A percentile compares a stretch with the other conserved stretches of the same genome.
These are phyloP conservation scores for Hyles vespertilio DNA, from an alignment of 1,140 invertebrate species.

Conservation along the genomic window DNA sequence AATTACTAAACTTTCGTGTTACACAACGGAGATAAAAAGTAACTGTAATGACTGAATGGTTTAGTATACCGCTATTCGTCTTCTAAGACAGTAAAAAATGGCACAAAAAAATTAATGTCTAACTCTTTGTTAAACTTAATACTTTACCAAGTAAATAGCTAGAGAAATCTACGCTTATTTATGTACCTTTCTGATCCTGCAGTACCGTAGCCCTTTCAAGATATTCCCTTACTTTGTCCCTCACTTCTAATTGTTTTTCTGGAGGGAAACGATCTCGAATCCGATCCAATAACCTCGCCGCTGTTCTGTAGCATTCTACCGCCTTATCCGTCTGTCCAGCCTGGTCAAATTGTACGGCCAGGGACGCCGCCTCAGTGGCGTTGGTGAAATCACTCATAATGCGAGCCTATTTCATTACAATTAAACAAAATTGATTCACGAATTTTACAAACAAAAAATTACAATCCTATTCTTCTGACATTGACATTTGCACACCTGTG, in stretches of 20 bases:
- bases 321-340: slow-evolving; percentile 55
- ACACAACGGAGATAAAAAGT: too few species aligned
- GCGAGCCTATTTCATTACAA: slow-evolving; percentile 13
- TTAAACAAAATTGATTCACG: slow-evolving; percentile 2
- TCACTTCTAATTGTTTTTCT: slow-evolving; percentile 46
- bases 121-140: too few species aligned
- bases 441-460: slow-evolving; percentile 17
- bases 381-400: slow-evolving; percentile 60
- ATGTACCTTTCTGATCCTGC: slow-evolving; percentile 54
- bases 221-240: slow-evolving; percentile 57
- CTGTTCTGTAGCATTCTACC: slow-evolving; percentile 65
- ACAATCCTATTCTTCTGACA: background rate
- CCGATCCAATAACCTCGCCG: slow-evolving; percentile 50
- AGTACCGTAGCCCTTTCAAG: slow-evolving; percentile 51
- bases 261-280: slow-evolving; percentile 40
- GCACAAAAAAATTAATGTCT: too few species aligned
- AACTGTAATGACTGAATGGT: too few species aligned
- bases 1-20: too few species aligned
- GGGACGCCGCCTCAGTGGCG: slow-evolving; percentile 58
- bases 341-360: slow-evolving; percentile 60
- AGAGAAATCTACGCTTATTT: too few species aligned
- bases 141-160: too few species aligned
- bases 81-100: too few species aligned
- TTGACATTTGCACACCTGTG: background rate
- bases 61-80: too few species aligned